Base-by-base conservation (phyloP, 2,888 invertebrate species). In the Nymphalis c-album region DNA sequence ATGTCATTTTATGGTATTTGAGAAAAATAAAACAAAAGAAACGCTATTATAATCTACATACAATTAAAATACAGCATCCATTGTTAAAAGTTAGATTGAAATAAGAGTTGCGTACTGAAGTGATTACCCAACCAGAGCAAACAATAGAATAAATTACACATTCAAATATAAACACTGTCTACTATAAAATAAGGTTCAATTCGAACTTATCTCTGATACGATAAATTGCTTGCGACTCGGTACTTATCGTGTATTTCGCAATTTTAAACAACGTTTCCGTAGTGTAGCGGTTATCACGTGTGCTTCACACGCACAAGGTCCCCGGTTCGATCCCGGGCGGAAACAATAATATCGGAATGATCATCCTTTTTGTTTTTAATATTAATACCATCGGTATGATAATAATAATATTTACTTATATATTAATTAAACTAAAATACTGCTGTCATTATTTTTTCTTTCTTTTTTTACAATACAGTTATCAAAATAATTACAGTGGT, bases 231-330 rank as follows among this genome's bases (percentile, higher is more conserved):
- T 40, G 40, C 40, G 13, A 13, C 13, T 40, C n/a, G 40, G 13
- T 40, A 40, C 40, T 13, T 40, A 40, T 40, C 13, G 13, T 4
- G 13, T 40, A 40, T 40, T 40, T 40, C 40, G 40, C 13, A 0
- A 0, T 0, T 2, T 4, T 4, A 0, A 13, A 10, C 10, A 13
- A 40, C 13, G 94, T 94, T 94, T 94, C 94, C 94, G 94, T 95
- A 94, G 94, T 95, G 95, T 94, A 95, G 95, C 93, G 94, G 94
- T 95, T 94, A 95, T 95, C 95, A 95, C 94, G 94, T 95, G 94
- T 95, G 95, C 95, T 95, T 95, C 95, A 95, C 95, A 95, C 94
- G 95, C 95, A 95, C 94, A 94, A 94, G 93, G 93, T 88, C 94
- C 94, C 94, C 94, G 94, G 94, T 94, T 94, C 94, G 94, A 94